Percentiles rank a stretch among this genome's conserved stretches.
Evolutionary conservation across 2,797 vertebrate genomes (phyloP).

Genomic region (Loriculus beryllinus): DNA sequence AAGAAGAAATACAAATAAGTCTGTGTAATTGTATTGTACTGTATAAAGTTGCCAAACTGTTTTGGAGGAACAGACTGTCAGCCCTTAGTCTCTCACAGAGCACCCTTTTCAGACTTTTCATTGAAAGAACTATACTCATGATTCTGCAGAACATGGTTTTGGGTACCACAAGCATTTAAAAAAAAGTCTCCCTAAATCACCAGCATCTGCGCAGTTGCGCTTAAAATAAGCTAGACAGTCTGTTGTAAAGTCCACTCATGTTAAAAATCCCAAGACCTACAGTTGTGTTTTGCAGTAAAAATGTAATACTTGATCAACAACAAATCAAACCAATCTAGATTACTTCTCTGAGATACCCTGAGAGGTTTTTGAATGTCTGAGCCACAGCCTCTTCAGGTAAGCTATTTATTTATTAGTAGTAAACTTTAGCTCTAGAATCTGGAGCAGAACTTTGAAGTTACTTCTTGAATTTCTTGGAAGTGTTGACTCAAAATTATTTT

Average conservation of each 20-base stretch:
- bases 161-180: background rate
- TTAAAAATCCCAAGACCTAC: background rate
- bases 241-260: background rate
- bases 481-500: background rate
- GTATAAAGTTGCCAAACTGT: slow-evolving; percentile 9
- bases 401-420: slow-evolving; percentile 23
- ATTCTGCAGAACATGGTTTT: background rate
- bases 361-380: slow-evolving; percentile 31
- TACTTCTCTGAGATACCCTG: background rate
- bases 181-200: slow-evolving; percentile 24
- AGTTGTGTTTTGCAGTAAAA: slow-evolving; percentile 3
- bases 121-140: background rate
- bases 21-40: background rate
- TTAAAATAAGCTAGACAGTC: background rate
- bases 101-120: background rate
- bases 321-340: background rate
- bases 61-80: slow-evolving; percentile 34
- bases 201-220: slow-evolving; percentile 45
- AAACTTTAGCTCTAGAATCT: background rate
- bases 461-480: background rate
- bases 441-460: background rate
- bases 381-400: slow-evolving; percentile 38
- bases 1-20: slow-evolving; percentile 25
- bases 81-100: background rate
- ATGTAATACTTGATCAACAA: background rate